Base-by-base conservation (phyloP, 2,113 vertebrate genomes). In the Eubucco bourcierii region DNA sequence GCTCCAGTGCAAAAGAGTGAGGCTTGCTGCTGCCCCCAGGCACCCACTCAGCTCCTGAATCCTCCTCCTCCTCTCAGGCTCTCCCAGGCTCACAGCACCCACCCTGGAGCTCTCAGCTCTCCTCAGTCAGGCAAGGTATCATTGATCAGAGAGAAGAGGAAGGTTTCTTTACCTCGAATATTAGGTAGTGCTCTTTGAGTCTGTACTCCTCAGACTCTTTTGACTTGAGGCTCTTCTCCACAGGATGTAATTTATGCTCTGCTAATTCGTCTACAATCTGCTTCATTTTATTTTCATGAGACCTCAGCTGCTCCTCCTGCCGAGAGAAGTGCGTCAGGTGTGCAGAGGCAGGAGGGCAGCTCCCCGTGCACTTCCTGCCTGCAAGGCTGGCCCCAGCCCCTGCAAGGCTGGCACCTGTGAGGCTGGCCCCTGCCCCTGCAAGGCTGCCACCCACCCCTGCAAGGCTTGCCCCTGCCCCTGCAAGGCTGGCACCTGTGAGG, bases 171-270 rank as follows among this genome's bases (percentile, higher is more conserved):
- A 99, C 99, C 99, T 99, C 99, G 24, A 99, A 99, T 20, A 97
- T 98, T 96, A 99, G 98, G 98, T 99, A 99, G 97, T 99, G 99
- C 96, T 99, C 99, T 98, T 99, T 99, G 90, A 99, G 97, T 81
- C 98, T 98, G 97, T 98, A 98, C 96, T 99, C 99, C 97, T 99
- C 99, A 31, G 98, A 98, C 93, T 99, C 99, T 95, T 99, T 98
- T 95, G 98, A 99, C 95, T 99, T 99, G 88, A 98, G 96, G 86
- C 98, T 98, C 87, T 97, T 98, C 75, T 98, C 98, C 58, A 98
- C 96, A 8, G 98, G 97, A 96, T 98, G 98, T 84, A 97, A 97
- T 94, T 98, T 98, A 97, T 99, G 99, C 94, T 99, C 99, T 37
- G 98, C 98, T 98, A 99, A 98, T 98, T 99, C 99, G 8, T 98